A percentile compares a stretch with the other conserved stretches of the same genome.
phyloP scores from a whole-genome alignment of 2,113 vertebrate species.

The Elephas maximus region DNA sequence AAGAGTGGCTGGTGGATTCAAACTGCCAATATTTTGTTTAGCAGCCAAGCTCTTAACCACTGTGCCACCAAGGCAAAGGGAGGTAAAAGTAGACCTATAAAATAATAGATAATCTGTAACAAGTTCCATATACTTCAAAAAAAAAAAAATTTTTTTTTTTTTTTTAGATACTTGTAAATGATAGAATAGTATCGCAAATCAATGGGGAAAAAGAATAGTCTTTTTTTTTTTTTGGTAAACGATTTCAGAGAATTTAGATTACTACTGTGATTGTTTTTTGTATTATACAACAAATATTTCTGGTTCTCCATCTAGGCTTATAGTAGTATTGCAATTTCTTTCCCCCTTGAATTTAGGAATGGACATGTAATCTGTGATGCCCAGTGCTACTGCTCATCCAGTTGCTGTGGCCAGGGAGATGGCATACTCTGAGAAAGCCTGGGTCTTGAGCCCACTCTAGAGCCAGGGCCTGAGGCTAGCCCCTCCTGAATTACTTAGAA shows the following conservation, averaged over 20 bases:
- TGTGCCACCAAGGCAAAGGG: too few species aligned
- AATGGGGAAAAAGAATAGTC: not conserved
- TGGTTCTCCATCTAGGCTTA: not conserved
- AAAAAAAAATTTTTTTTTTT: too few species aligned
- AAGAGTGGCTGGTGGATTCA: too few species aligned
- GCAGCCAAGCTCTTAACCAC: too few species aligned
- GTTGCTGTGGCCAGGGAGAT: not conserved
- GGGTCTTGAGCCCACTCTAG: too few species aligned
- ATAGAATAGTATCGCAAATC: not conserved
- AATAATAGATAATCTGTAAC: too few species aligned
- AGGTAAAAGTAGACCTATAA: not conserved
- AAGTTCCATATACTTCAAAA: too few species aligned
- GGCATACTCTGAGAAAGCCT: not conserved
- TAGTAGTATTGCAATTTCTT: not conserved
- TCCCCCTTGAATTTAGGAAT: not conserved
- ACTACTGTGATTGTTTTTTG: not conserved
- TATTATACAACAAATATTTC: not conserved
- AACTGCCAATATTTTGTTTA: too few species aligned
- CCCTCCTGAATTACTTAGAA: not conserved
- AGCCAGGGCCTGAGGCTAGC: not conserved
- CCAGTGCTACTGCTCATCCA: not conserved
- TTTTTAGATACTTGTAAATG: not conserved
- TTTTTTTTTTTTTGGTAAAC: not conserved
- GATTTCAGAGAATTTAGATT: not conserved
- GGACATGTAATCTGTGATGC: not conserved